Percentiles rank a stretch among this genome's conserved stretches.
These are phyloP conservation scores for Drosophila asahinai DNA, from an alignment of 1,140 invertebrate genomes.

Conservation along the genomic window DNA sequence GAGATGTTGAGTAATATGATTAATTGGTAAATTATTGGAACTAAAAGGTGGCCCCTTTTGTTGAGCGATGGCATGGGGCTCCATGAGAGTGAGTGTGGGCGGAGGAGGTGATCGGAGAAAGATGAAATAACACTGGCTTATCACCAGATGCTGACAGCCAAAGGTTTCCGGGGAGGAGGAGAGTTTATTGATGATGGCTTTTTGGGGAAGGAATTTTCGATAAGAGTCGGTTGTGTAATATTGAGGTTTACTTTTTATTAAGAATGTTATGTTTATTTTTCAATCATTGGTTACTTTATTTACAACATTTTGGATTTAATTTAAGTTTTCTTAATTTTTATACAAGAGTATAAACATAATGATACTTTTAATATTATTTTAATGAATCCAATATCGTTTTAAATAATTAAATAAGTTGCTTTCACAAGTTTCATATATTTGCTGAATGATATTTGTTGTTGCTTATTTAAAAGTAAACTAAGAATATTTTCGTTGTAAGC, in stretches of 20 bases:
- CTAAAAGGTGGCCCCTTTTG: slow-evolving; percentile 75
- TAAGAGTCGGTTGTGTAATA: slow-evolving; percentile 1
- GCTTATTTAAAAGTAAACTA: too few relatives aligned
- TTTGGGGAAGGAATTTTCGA: not conserved
- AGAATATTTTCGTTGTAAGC: too few relatives aligned
- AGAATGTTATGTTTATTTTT: too few relatives aligned
- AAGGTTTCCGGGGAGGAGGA: not conserved
- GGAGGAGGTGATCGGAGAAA: slow-evolving; percentile 39
- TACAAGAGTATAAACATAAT: too few relatives aligned
- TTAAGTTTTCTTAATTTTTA: not conserved
- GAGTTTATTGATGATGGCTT: slow-evolving; percentile 34
- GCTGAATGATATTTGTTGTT: too few relatives aligned
- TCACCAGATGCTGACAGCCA: slow-evolving; percentile 43
- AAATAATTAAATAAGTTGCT: too few relatives aligned
- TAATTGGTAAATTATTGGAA: slow-evolving; percentile 83
- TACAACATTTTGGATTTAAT: too few relatives aligned
- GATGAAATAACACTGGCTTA: slow-evolving; percentile 44
- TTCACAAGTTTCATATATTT: too few relatives aligned
- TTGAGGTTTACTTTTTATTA: not conserved
- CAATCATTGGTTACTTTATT: not conserved
- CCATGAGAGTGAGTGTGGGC: not conserved
- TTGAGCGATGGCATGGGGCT: slow-evolving; percentile 25
- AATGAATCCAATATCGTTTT: too few relatives aligned
- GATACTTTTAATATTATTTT: too few relatives aligned
- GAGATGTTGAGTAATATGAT: slow-evolving; percentile 74